Percentiles rank a stretch among this genome's conserved stretches.
These are phyloP conservation scores for Drepana falcataria DNA, from an alignment of 2,888 invertebrate genomes.

Conservation along the genomic window DNA sequence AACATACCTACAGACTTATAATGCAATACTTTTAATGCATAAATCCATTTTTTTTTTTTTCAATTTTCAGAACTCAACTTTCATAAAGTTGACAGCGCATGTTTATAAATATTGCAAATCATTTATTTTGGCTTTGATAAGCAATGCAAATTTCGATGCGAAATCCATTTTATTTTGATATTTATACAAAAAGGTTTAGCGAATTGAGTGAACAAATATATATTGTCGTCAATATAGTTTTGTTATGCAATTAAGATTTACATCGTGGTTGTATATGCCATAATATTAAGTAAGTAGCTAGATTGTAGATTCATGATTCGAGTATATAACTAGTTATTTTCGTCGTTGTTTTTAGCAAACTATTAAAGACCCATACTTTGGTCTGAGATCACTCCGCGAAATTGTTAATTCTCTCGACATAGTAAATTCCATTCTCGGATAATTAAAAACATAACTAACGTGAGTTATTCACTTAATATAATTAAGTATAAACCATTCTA, in stretches of 20 bases:
- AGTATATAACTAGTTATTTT: conserved; percentile 21
- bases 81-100: not conserved
- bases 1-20: too few species aligned
- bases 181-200: not conserved
- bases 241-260: conserved; percentile 19
- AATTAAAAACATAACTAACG: conserved; percentile 2
- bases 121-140: not conserved
- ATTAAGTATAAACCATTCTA: conserved; percentile 62
- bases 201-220: not conserved
- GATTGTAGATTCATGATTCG: conserved; percentile 30
- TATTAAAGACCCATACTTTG: too few species aligned
- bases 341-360: conserved; percentile 7
- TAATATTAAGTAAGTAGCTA: conserved; percentile 35
- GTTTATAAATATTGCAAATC: not conserved
- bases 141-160: not conserved
- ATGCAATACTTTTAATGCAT: too few species aligned
- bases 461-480: conserved; percentile 52
- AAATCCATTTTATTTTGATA: not conserved
- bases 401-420: conserved; percentile 1
- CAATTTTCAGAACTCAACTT: not conserved
- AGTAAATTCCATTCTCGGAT: conserved; percentile 5
- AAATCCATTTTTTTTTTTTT: too few species aligned
- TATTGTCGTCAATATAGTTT: not conserved
- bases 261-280: conserved; percentile 34
- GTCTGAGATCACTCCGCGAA: conserved; percentile 6